phyloP scores from a whole-genome alignment of 2,888 invertebrate species.

The Encarsia formosa region DNA sequence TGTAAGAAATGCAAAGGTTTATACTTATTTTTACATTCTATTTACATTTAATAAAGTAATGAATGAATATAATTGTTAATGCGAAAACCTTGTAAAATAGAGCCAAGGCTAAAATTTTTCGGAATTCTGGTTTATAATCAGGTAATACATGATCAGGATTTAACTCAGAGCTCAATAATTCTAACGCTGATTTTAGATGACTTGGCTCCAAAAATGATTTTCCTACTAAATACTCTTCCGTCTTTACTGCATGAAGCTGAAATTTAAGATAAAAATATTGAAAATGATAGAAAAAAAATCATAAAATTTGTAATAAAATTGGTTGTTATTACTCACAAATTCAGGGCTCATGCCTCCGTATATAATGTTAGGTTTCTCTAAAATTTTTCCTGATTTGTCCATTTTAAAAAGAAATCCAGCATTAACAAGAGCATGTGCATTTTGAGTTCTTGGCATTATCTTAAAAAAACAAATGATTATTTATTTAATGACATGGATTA shows the following conservation, averaged over 20 bases:
- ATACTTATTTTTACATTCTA: background rate
- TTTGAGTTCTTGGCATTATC: slow-evolving; percentile 74
- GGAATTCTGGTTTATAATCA: slow-evolving; percentile 65
- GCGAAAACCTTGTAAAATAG: slow-evolving; percentile 16
- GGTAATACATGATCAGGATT: slow-evolving; percentile 62
- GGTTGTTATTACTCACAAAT: slow-evolving; percentile 43
- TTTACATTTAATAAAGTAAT: background rate
- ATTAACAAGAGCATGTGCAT: slow-evolving; percentile 73
- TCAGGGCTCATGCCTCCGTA: slow-evolving; percentile 52
- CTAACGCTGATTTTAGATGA: slow-evolving; percentile 54
- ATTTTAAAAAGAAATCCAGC: slow-evolving; percentile 68
- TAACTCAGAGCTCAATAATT: slow-evolving; percentile 58
- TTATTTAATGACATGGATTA: background rate
- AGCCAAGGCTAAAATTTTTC: slow-evolving; percentile 66
- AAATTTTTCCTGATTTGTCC: slow-evolving; percentile 53
- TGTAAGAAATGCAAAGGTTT: slow-evolving; percentile 1
- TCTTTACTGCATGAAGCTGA: slow-evolving; percentile 58
- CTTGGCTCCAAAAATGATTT: slow-evolving; percentile 52
- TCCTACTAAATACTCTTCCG: slow-evolving; percentile 55
- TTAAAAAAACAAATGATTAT: slow-evolving; percentile 34
- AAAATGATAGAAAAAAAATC: background rate
- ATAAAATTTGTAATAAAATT: too few relatives aligned
- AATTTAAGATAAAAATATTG: slow-evolving; percentile 1
- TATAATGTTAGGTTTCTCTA: slow-evolving; percentile 55
- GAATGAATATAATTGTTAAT: background rate